Evolutionary conservation across 1,140 invertebrate species (phyloP).

Genomic region (Teleopsis dalmanni): DNA sequence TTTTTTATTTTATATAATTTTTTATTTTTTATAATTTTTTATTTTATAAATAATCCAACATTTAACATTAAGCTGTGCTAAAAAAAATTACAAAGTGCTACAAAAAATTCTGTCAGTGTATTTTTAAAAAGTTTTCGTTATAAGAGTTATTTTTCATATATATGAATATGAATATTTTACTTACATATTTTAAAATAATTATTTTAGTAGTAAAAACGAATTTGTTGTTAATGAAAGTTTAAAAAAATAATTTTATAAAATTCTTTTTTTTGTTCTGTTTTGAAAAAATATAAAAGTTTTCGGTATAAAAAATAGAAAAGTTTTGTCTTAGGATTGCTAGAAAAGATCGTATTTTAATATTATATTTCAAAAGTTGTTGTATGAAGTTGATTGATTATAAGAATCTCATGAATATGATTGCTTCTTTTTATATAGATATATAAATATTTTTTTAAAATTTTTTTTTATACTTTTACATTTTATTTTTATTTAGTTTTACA

Average conservation of each 20-base stretch:
- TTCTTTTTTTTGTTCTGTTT: conserved; percentile 28
- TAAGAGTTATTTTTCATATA: no score
- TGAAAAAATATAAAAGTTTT: conserved; percentile 43
- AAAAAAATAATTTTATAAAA: conserved; percentile 7
- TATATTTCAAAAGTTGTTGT: background rate
- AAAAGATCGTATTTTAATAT: conserved; percentile 24
- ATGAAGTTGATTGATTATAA: no score
- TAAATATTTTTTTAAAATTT: no score
- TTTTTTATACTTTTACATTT: no score
- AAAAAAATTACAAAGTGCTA: conserved; percentile 3
- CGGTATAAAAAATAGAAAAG: conserved; percentile 44
- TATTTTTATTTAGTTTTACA: no score
- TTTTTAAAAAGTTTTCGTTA: background rate
- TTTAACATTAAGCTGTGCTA: conserved; percentile 6
- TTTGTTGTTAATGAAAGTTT: conserved; percentile 6
- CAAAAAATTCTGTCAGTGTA: no score
- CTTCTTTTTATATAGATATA: no score
- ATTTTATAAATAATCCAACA: background rate
- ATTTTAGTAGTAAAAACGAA: no score
- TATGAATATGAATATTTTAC: no score
- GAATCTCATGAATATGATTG: no score
- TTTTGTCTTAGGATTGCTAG: conserved; percentile 41
- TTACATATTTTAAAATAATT: no score
- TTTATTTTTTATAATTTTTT: background rate
- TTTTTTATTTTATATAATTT: background rate